Conservation (phyloP, 53 echinoderm and acorn worm species). For the Astropecten irregularis region DNA sequence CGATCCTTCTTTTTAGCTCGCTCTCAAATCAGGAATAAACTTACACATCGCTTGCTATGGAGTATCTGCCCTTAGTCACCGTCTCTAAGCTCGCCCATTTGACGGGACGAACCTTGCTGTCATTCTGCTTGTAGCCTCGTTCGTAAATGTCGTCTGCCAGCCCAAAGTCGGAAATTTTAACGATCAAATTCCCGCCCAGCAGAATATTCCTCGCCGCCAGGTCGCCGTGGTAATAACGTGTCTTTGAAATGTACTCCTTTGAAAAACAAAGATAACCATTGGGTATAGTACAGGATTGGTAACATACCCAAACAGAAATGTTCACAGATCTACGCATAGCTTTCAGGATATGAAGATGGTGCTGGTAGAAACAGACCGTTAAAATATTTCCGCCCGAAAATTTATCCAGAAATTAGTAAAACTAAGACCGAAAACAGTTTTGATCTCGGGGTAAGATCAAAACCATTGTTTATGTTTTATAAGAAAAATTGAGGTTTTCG, state of each 20-base stretch:
- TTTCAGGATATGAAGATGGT: too few relatives aligned
- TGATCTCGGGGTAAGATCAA: too few relatives aligned
- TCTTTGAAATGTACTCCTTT: constrained; percentile 52
- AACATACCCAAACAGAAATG: too few relatives aligned
- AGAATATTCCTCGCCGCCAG: constrained; percentile 67
- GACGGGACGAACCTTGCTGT: constrained; percentile 31
- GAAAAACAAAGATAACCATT: background rate
- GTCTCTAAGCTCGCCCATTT: constrained; percentile 78
- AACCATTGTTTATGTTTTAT: too few relatives aligned
- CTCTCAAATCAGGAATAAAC: too few relatives aligned
- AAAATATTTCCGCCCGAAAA: too few relatives aligned
- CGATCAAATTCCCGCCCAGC: constrained; percentile 21
- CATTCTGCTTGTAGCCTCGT: constrained; percentile 44
- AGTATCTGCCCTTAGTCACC: constrained; percentile 46
- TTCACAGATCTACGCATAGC: too few relatives aligned
- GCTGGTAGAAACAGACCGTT: too few relatives aligned
- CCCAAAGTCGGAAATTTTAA: constrained; percentile 71
- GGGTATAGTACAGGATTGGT: background rate
- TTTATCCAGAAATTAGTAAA: too few relatives aligned
- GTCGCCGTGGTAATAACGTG: constrained; percentile 68
- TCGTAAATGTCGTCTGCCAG: constrained; percentile 63
- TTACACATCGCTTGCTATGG: constrained; percentile 70
- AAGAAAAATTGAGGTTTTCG: too few relatives aligned
- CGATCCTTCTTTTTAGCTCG: too few relatives aligned
- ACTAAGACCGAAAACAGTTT: too few relatives aligned